Conservation (phyloP, 1,140 invertebrate species). For the Zaprionus lachaisei region DNA sequence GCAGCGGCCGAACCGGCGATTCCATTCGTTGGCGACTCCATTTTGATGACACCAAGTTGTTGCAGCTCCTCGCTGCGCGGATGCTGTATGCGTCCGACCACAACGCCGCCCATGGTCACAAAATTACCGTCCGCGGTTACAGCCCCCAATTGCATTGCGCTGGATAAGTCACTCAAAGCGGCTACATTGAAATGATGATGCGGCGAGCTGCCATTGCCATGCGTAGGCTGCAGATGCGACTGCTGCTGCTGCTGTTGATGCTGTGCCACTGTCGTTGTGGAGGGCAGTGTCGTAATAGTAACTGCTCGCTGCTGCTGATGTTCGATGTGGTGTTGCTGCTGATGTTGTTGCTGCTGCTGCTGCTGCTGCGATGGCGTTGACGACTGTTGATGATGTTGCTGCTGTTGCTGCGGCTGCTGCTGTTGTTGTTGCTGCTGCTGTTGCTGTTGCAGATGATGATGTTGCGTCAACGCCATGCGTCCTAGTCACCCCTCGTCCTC, state of each 20-base stretch:
- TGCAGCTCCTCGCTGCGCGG: conserved; percentile 71
- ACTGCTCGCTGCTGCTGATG: conserved; percentile 67
- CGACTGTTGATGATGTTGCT: conserved; percentile 60
- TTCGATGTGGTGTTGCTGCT: conserved; percentile 55
- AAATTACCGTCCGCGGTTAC: conserved; percentile 80
- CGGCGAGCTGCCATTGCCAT: conserved; percentile 62
- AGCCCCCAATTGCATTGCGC: conserved; percentile 73
- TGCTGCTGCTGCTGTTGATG: conserved; percentile 62
- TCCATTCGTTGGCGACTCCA: conserved; percentile 76
- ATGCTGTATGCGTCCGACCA: conserved; percentile 78
- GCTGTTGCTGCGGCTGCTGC: conserved; percentile 54
- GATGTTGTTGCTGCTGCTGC: conserved; percentile 54
- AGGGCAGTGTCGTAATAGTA: conserved; percentile 63
- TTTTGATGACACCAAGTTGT: conserved; percentile 78
- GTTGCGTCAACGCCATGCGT: conserved; percentile 81
- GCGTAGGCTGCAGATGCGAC: conserved; percentile 54
- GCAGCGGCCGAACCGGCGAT: conserved; percentile 32
- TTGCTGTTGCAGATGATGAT: conserved; percentile 62
- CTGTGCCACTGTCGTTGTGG: conserved; percentile 60
- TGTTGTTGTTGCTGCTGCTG: conserved; percentile 52
- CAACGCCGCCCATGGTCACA: conserved; percentile 81
- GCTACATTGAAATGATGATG: conserved; percentile 79
- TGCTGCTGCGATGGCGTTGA: conserved; percentile 55
- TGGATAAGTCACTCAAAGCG: conserved; percentile 72
- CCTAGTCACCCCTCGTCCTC: conserved; percentile 84